Percentiles rank a stretch among this genome's conserved stretches.
These are phyloP conservation scores for Emydoidea blandingii DNA, from an alignment of 2,797 vertebrate genomes.

Conservation along the genomic window DNA sequence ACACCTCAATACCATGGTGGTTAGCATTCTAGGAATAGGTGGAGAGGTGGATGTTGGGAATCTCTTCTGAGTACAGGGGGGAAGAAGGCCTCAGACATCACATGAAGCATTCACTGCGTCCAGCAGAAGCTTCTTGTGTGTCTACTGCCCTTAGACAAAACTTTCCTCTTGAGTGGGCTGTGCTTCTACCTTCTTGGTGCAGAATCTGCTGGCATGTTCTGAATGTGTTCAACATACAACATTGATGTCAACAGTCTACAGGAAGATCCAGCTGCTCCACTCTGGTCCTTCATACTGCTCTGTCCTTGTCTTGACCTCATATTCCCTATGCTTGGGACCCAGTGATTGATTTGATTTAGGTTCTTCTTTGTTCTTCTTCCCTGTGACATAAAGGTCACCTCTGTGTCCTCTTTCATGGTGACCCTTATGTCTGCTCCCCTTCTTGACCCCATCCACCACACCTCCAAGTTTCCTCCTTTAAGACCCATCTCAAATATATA, in stretches of 20 bases:
- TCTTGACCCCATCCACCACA: not conserved
- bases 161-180: not conserved
- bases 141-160: not conserved
- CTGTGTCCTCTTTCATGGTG: not conserved
- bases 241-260: not conserved
- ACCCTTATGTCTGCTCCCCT: not conserved
- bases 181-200: not conserved
- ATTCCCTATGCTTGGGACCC: not conserved
- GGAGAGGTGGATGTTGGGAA: too few species aligned
- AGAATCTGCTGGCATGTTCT: not conserved
- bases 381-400: not conserved
- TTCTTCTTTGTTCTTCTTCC: not conserved
- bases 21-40: too few species aligned
- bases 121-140: not conserved
- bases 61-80: too few species aligned
- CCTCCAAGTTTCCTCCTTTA: not conserved
- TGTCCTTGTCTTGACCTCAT: not conserved
- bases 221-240: not conserved
- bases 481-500: not conserved
- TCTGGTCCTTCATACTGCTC: not conserved
- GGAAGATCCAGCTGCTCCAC: not conserved
- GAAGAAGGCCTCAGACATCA: too few species aligned
- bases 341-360: not conserved
- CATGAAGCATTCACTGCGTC: too few species aligned
- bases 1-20: too few species aligned